Percentiles rank a stretch among this genome's conserved stretches.
Evolutionary conservation across 2,888 invertebrate species (phyloP).

Genomic region (Camptogramma bilineatum): DNA sequence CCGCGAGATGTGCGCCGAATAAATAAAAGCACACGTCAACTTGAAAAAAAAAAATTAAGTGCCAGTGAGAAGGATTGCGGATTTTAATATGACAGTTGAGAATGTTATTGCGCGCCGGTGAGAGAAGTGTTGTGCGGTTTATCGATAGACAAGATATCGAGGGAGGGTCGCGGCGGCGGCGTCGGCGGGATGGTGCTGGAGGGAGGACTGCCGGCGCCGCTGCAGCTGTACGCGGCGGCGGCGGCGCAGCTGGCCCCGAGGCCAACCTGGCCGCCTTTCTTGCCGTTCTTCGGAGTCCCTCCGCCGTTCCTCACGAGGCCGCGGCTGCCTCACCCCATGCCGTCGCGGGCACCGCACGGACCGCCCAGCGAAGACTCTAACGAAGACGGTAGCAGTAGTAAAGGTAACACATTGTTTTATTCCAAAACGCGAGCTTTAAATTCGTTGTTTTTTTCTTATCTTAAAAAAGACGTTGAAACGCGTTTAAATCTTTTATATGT

Average conservation of each 20-base stretch:
- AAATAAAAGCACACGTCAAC: slow-evolving; percentile 46
- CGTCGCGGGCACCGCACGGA: slow-evolving; percentile 75
- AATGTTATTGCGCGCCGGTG: slow-evolving; percentile 56
- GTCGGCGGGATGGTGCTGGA: slow-evolving; percentile 87
- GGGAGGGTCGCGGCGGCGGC: slow-evolving; percentile 58
- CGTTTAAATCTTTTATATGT: slow-evolving; percentile 28
- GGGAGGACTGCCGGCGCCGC: slow-evolving; percentile 88
- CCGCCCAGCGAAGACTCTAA: slow-evolving; percentile 85
- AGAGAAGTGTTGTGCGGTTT: slow-evolving; percentile 59
- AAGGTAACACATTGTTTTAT: slow-evolving; percentile 58
- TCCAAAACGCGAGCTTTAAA: not conserved
- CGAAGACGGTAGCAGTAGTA: slow-evolving; percentile 82
- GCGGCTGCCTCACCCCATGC: slow-evolving; percentile 73
- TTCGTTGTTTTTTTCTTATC: not conserved
- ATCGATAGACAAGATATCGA: slow-evolving; percentile 70
- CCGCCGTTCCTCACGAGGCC: slow-evolving; percentile 84
- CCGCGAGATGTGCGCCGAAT: slow-evolving; percentile 45
- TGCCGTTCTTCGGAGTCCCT: slow-evolving; percentile 86
- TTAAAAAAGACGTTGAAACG: not conserved
- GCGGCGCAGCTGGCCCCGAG: slow-evolving; percentile 85
- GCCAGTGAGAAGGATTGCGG: slow-evolving; percentile 34
- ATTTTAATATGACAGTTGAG: slow-evolving; percentile 58
- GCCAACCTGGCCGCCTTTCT: slow-evolving; percentile 87
- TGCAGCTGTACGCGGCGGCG: slow-evolving; percentile 89
- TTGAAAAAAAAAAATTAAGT: slow-evolving; percentile 40